Conservation (phyloP, 2,797 vertebrate species). For the Stomatorhinus walkeri region DNA sequence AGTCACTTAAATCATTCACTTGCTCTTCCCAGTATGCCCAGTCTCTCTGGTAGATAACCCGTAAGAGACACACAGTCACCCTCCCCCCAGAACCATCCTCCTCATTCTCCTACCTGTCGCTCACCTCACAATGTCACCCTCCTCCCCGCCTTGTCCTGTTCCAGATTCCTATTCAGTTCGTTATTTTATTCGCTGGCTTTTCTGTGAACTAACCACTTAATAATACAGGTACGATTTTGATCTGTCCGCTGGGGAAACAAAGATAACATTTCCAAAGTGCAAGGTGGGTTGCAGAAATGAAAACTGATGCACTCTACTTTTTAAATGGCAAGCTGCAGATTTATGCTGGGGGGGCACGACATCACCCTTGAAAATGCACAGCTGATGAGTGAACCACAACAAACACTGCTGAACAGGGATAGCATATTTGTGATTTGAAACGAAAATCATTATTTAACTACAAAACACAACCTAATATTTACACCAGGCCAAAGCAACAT, state of each 20-base stretch:
- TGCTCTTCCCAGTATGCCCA: not conserved
- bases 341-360: not conserved
- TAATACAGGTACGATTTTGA: not conserved
- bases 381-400: not conserved
- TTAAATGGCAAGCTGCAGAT: not conserved
- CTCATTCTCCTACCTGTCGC: conserved; percentile 16
- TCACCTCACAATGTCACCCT: not conserved
- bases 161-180: not conserved
- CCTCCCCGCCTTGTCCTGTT: not conserved
- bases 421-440: not conserved
- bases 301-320: not conserved
- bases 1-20: not conserved
- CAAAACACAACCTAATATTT: not conserved
- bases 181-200: not conserved
- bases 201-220: not conserved
- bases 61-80: not conserved
- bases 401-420: not conserved
- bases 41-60: conserved; percentile 6
- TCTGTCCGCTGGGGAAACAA: not conserved
- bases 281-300: not conserved
- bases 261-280: conserved; percentile 5
- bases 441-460: not conserved
- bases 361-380: not conserved
- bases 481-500: not conserved
- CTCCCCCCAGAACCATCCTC: not conserved